phyloP scores from a whole-genome alignment of 2,888 invertebrate genomes.

The Allacma fusca region DNA sequence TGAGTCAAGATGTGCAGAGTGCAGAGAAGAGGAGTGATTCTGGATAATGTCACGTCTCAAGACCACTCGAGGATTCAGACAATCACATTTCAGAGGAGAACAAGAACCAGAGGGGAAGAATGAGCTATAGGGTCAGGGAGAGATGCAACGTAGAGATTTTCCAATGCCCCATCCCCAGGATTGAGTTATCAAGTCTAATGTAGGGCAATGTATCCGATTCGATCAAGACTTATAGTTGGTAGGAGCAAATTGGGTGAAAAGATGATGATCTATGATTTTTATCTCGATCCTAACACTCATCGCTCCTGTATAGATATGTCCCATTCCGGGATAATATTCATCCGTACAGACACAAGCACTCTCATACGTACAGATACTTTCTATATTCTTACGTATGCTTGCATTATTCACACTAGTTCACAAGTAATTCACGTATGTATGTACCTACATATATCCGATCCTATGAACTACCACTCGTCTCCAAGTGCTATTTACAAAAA shows the following conservation, averaged over 20 bases:
- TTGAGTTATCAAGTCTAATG: constrained; percentile 32
- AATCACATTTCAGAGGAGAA: constrained; percentile 21
- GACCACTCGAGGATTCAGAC: constrained; percentile 26
- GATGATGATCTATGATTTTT: constrained; percentile 40
- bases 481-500: background rate
- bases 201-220: constrained; percentile 38
- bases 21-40: background rate
- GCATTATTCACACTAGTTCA: too few relatives aligned
- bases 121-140: background rate
- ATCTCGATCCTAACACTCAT: background rate
- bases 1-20: constrained; percentile 3
- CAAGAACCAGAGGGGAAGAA: background rate
- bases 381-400: too few relatives aligned
- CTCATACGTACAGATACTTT: too few relatives aligned
- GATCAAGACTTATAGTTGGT: constrained; percentile 34
- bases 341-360: too few relatives aligned
- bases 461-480: background rate
- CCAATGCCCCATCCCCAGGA: background rate
- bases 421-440: too few relatives aligned
- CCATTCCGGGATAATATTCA: too few relatives aligned
- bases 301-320: too few relatives aligned
- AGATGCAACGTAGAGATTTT: constrained; percentile 21
- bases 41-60: constrained; percentile 33
- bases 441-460: background rate
- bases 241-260: constrained; percentile 40